Base-by-base conservation (phyloP, 2,888 invertebrate genomes). In the Apotomis betuletana region DNA sequence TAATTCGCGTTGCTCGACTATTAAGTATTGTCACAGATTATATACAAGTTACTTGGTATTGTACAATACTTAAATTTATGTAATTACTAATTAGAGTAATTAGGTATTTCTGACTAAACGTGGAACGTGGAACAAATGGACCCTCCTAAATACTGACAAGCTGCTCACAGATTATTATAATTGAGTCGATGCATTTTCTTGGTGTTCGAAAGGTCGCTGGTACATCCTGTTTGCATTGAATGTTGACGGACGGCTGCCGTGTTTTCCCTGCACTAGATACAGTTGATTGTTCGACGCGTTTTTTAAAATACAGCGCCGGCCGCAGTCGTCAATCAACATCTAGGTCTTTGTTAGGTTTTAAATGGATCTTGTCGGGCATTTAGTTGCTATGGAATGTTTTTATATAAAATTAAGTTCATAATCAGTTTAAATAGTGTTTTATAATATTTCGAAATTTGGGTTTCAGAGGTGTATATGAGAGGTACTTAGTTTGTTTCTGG, bases 191-290 rank as follows among this genome's bases (percentile, higher is more conserved):
- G 41, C 64, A 59, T 57, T 65, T 57, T 54, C 15, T 55, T 64
- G 49, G 49, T 12, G 70, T 55, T 52, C 55, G 67, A 69, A 74
- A 74, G 74, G 67, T 70, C 67, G 62, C 52, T 55, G 38, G 57
- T 36, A 55, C 63, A 74, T 74, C 74, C 68, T 75, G 80, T 80
- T 77, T 75, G 76, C 79, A 79, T 81, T 77, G 79, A 61, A 79
- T 83, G 84, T 83, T 84, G 80, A 83, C 80, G 77, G 75, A 83
- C 80, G 74, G 76, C 78, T 72, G 74, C 69, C 70, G 67, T 71
- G 61, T 81, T 80, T 82, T 82, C 79, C 78, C 75, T 58, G 71
- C 71, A 62, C 71, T 67, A 71, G 57, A 71, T 67, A 71, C 67
- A 62, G 15, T 62, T 51, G 58, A 71, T 67, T 67, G 71, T 71